Evolutionary conservation across 2,113 vertebrate species (phyloP), one percentile per base, ranked within the genome.

Genomic region (Pseudolaguvia tuberculata): DNA sequence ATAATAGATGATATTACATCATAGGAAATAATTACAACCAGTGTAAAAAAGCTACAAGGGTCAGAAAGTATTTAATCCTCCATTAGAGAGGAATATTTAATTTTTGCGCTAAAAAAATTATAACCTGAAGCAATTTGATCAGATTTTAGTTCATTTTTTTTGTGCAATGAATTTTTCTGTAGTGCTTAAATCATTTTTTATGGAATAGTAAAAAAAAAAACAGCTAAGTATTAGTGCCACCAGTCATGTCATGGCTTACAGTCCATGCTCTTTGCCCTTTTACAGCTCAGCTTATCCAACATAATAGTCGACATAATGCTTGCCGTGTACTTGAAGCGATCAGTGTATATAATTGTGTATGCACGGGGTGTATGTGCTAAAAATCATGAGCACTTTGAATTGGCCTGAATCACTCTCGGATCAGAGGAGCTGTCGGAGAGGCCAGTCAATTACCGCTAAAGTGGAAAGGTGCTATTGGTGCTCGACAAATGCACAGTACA

Each of bases 401-500:
- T 53, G 57, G 75, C 67, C 56, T 47, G 57, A 62, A 63, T 77
- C 75, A 55, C 57, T 77, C 57, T 70, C 67, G 57, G 67, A 70
- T 76, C 74, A 76, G 74, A 70, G 75, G 56, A 70, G 67, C 67
- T 70, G 67, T 77, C 57, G 23, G 75, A 53, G 57, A 77, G 75
- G 75, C 67, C 75, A 70, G 75, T 61, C 75, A 70, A 77, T 73
- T 74, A 62, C 72, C 31, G 66, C 48, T 62, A 79, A 70, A 65
- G 83, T 59, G 3, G 14, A 59, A 85, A 85, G 83, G 68, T 79
- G 78, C 71, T 83, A 85, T 53, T 77, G 78, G 75, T 58, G 52
- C 82, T 50, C 57, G 21, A 61, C 78, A 77, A 51, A 67, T 73
- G 72, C 42, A 58, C 21, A 42, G 57, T 67, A 70, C 75, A 70